Percentiles rank a stretch among this genome's conserved stretches.
Conservation (phyloP, 2,888 invertebrate genomes). For the Platycheirus albimanus region DNA sequence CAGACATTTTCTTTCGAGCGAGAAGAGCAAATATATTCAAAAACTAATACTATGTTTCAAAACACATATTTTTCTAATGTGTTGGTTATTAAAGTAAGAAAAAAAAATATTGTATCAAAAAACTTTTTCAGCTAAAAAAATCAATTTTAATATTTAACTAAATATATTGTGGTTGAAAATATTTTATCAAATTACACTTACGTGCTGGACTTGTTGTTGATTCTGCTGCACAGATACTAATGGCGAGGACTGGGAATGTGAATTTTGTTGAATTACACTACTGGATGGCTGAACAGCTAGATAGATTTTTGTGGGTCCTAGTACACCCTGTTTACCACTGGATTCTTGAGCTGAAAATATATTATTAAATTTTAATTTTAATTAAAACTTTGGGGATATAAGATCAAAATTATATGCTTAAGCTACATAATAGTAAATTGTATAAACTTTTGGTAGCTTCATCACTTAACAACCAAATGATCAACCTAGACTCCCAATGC, state of each 20-base stretch:
- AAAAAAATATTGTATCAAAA: constrained; percentile 9
- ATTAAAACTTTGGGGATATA: no score
- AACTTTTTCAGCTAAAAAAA: constrained; percentile 4
- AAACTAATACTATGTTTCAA: constrained; percentile 2
- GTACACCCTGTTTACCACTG: constrained; percentile 91
- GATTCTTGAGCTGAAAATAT: constrained; percentile 88
- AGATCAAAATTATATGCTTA: no score
- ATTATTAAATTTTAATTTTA: background rate
- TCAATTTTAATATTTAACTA: background rate
- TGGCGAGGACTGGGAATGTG: constrained; percentile 84
- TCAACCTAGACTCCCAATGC: no score
- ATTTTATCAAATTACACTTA: constrained; percentile 80
- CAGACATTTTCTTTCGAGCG: constrained; percentile 38
- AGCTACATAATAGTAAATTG: no score
- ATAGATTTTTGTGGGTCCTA: constrained; percentile 94
- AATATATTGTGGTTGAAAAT: background rate
- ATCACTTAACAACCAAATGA: no score
- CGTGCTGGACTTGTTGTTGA: constrained; percentile 81
- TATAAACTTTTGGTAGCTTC: no score
- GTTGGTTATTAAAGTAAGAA: background rate
- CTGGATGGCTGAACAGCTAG: constrained; percentile 91
- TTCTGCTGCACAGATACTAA: constrained; percentile 83
- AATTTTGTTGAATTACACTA: constrained; percentile 77
- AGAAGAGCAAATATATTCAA: constrained; percentile 9
- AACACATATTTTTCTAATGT: background rate